Percentiles rank a stretch among this genome's conserved stretches.
Conservation (phyloP, 2,113 vertebrate species). For the Cnemophilus loriae region DNA sequence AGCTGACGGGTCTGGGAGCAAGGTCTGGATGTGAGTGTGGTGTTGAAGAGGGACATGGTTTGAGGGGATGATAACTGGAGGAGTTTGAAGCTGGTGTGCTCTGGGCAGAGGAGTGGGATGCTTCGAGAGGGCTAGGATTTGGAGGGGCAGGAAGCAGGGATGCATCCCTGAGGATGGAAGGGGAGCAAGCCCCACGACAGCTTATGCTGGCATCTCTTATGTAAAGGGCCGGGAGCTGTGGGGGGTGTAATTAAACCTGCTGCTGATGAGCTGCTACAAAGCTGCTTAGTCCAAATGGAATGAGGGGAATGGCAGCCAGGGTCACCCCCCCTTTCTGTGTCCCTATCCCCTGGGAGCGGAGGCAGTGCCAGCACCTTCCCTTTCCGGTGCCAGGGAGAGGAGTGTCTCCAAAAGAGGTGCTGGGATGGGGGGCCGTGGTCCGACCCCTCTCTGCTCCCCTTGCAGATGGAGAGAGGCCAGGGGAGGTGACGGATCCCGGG, state of each 20-base stretch:
- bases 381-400: fast-evolving
- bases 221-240: fast-evolving
- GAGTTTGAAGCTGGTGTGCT: fast-evolving
- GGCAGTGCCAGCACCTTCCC: fast-evolving
- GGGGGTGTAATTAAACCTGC: slow-evolving; percentile 4
- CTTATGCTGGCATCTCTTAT: background rate
- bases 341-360: background rate
- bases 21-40: too few species aligned
- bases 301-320: background rate
- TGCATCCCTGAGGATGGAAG: background rate
- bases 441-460: background rate
- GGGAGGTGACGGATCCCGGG: slow-evolving; percentile 79
- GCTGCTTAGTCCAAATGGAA: background rate
- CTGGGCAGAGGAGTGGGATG: background rate
- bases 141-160: background rate
- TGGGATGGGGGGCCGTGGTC: background rate
- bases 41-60: background rate
- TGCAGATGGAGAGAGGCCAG: slow-evolving; percentile 85
- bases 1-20: fast-evolving
- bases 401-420: background rate
- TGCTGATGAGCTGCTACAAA: background rate
- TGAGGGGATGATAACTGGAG: too few species aligned
- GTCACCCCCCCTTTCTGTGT: background rate
- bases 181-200: background rate
- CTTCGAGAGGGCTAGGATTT: background rate